Evolutionary conservation across 2,888 invertebrate genomes (phyloP), one percentile per base, ranked within the genome.

Genomic region (Euphydryas editha): DNA sequence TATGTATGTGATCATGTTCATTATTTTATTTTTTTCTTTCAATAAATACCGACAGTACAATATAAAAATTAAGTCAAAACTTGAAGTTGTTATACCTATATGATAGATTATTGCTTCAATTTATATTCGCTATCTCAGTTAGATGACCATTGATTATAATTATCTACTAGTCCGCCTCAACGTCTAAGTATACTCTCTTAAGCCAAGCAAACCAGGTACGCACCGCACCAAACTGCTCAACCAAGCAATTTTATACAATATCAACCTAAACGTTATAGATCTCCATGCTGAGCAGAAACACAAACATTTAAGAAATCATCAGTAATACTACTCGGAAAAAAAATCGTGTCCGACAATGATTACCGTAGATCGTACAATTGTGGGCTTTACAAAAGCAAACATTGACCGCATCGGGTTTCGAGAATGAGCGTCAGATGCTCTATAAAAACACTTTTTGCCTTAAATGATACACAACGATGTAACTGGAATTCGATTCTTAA

Each of bases 241-340:
- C 81, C 77, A 81, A 81, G 79, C 82, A 82, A 81, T 82, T 80
- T 79, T 79, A 75, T 79, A 90, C 88, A 90, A 91, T 85, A 78
- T 84, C 75, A 80, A 81, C 78, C 86, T 89, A 81, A 87, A 90
- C 87, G 88, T 90, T 90, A 88, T 76, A 81, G 81, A 80, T 76
- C 85, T 79, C 85, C 89, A 86, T 81, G 85, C 86, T 86, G 89
- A 90, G 87, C 88, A 89, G 90, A 90, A 90, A 90, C 80, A 85
- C 82, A 92, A 91, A 91, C 89, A 92, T 89, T 89, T 85, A 86
- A 88, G 89, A 88, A 81, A 87, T 88, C 88, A 90, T 91, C 90
- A 88, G 80, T 78, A 73, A 86, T 85, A 81, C 80, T 80, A 79
- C 75, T 76, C 65, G 73, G 73, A 74, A 69, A 74, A 78, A 76